Conservation (phyloP, 2,797 vertebrate species). For the Poecilia velifera region DNA sequence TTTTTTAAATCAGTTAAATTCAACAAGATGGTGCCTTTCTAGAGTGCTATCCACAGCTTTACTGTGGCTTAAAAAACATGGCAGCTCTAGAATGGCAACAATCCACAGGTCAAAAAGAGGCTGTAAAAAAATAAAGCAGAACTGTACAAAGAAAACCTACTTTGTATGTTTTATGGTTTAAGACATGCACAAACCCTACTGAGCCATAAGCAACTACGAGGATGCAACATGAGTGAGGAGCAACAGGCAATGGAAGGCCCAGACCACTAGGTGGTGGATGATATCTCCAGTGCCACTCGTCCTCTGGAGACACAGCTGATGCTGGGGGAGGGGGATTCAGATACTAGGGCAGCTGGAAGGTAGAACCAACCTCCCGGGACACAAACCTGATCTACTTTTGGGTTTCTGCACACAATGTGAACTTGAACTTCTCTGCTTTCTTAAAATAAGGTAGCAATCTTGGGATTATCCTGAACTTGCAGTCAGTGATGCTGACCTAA, state of each 20-base stretch:
- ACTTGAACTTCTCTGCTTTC: constrained; percentile 81
- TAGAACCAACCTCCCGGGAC: constrained; percentile 58
- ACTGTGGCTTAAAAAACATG: neutral
- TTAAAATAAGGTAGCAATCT: constrained; percentile 84
- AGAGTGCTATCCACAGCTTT: neutral
- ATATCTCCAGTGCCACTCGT: constrained; percentile 80
- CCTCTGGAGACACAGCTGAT: constrained; percentile 61
- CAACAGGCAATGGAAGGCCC: constrained; percentile 62
- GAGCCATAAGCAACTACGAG: constrained; percentile 71
- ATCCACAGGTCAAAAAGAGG: constrained; percentile 42
- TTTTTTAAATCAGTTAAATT: neutral
- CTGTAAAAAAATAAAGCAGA: constrained; percentile 20
- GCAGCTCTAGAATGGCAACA: constrained; percentile 3
- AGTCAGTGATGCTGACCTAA: constrained; percentile 76
- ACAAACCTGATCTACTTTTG: constrained; percentile 78
- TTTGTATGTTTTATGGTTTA: constrained; percentile 49
- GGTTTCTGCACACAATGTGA: constrained; percentile 75
- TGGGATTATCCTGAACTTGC: constrained; percentile 80
- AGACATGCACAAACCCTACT: constrained; percentile 80
- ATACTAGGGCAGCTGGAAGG: constrained; percentile 64
- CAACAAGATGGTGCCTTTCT: neutral
- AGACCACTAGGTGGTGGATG: constrained; percentile 57
- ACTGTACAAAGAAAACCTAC: constrained; percentile 58
- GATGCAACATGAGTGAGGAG: constrained; percentile 62
- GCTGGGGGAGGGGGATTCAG: constrained; percentile 18